Base-by-base conservation (phyloP, 2,888 invertebrate genomes). In the Stenotaenia linearis region DNA sequence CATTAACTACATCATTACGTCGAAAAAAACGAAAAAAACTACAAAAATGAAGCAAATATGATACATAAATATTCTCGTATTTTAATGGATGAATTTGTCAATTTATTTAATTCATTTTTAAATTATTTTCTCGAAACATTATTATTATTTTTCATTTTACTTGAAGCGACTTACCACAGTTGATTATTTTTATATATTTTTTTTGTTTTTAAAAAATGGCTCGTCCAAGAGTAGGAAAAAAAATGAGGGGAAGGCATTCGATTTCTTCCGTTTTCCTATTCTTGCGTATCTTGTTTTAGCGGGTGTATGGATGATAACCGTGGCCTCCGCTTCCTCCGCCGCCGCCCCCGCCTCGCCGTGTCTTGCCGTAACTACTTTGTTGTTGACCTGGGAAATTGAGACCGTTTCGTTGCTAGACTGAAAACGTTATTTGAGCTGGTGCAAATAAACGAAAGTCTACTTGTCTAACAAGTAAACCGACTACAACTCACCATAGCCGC, bases 401-500 rank as follows among this genome's bases (percentile, higher is more conserved):
- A 75, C 75, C 35, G 37, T 75, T 75, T 75, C 75, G 75, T 75
- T 75, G 61, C 61, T 61, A 61, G 37, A 75, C 75, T 35, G 37
- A 75, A 37, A 32, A 35, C 32, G 75, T 37, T 75, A 37, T 75
- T 75, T 37, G 37, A 75, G 75, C 75, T 32, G 32, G 75, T 35
- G 75, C 32, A 35, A 37, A 75, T 30, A 75, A 75, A 75, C 37
- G 32, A 37, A 75, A 75, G 75, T 75, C 75, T 35, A 75, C 75
- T 75, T 35, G 75, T 37, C 32, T 35, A 37, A 75, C 75, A 75
- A 75, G 32, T 75, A 37, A 75, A 75, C 75, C 75, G 75, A 32
- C 32, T 75, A 75, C 25, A 75, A 75, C 81, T 81, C 78, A 80
- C 81, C 89, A 89, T 83, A 89, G 88, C 81, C 82, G 76, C 85